A percentile compares a stretch with the other conserved stretches of the same genome.
phyloP scores from a whole-genome alignment of 2,113 vertebrate genomes.

The Megaptera novaeangliae region DNA sequence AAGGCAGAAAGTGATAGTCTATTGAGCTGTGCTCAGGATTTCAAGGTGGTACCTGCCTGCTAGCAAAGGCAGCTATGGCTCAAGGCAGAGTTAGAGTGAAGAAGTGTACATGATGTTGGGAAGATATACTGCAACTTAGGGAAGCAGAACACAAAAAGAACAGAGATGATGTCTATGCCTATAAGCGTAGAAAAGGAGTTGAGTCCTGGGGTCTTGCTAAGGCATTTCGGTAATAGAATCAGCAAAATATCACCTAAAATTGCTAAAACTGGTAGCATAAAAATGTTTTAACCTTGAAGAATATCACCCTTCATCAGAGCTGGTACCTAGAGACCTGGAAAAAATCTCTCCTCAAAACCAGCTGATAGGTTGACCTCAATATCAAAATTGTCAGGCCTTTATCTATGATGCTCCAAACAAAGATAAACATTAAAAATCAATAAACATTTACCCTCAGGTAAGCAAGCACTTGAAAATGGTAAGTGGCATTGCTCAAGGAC shows the following conservation, averaged over 20 bases:
- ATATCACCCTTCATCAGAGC: background rate
- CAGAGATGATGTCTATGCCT: background rate
- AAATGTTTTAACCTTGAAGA: background rate
- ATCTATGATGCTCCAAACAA: background rate
- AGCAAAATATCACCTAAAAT: slow-evolving; percentile 1
- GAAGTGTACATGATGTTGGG: background rate
- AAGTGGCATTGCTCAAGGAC: background rate
- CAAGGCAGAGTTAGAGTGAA: background rate
- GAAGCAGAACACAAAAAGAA: accelerated
- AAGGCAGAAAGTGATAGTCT: background rate
- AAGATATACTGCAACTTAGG: background rate
- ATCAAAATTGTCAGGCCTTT: background rate
- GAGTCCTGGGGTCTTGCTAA: background rate
- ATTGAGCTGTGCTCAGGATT: background rate
- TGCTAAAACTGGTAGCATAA: background rate
- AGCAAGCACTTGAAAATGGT: background rate
- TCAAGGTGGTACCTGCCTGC: background rate
- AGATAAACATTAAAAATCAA: background rate
- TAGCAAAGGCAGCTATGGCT: background rate
- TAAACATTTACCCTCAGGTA: background rate
- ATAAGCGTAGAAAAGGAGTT: background rate
- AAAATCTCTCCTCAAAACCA: background rate
- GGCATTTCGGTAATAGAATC: background rate
- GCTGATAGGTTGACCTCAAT: background rate
- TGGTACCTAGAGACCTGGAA: background rate